These are phyloP conservation scores for Byasa hedistus DNA, from an alignment of 2,888 invertebrate genomes.

Conservation along the genomic window DNA sequence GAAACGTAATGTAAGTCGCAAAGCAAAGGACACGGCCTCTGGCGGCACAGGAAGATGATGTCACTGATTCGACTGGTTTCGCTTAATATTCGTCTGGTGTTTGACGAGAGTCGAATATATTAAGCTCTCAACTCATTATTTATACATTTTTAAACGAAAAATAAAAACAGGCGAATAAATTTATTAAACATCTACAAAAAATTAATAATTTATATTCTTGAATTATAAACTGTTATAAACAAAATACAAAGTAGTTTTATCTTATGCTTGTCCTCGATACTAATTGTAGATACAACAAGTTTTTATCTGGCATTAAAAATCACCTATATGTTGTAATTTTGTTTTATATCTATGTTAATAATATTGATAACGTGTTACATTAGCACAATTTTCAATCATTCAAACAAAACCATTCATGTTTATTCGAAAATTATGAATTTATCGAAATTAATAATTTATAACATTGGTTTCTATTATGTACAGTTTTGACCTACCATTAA, in stretches of 20 bases:
- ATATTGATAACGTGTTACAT: background rate
- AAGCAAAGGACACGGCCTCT: conserved; percentile 68
- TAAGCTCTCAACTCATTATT: conserved; percentile 27
- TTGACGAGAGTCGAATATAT: conserved; percentile 56
- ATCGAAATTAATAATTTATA: no score
- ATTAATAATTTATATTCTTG: background rate
- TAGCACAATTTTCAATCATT: background rate
- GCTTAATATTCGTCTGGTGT: conserved; percentile 70
- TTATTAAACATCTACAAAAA: background rate
- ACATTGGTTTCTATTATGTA: no score
- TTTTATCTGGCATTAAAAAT: background rate
- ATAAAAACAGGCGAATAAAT: conserved; percentile 3
- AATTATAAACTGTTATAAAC: background rate
- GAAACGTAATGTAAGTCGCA: conserved; percentile 42
- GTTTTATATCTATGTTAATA: background rate
- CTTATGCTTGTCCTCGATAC: background rate
- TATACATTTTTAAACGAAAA: conserved; percentile 21
- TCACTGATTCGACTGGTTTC: conserved; percentile 75
- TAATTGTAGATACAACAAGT: background rate
- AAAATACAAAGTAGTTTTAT: background rate
- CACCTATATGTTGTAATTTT: background rate
- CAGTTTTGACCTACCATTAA: no score
- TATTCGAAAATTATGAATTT: no score
- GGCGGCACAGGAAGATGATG: conserved; percentile 74
- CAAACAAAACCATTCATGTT: no score